These are phyloP conservation scores for western clawed frog (Xenopus tropicalis) DNA, from an alignment of 2,113 vertebrate species.

Conservation along the genomic window DNA sequence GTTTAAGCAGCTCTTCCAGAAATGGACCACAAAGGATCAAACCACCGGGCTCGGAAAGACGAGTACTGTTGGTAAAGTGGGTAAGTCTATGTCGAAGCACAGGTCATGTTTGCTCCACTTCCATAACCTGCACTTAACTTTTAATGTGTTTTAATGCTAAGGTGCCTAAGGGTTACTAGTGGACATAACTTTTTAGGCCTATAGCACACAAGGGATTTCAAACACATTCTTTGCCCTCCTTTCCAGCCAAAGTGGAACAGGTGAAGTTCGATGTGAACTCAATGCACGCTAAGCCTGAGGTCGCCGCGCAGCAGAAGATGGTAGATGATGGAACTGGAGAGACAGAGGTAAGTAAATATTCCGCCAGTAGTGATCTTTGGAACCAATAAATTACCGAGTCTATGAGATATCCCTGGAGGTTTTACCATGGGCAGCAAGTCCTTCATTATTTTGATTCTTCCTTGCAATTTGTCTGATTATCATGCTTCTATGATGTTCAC, in stretches of 20 bases:
- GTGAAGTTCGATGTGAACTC: conserved; percentile 77
- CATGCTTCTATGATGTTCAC: too few relatives aligned
- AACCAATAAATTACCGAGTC: too few relatives aligned
- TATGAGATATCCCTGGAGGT: too few relatives aligned
- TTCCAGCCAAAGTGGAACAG: conserved; percentile 80
- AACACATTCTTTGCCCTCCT: not conserved
- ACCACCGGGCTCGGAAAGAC: conserved; percentile 68
- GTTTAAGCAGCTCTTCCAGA: conserved; percentile 85
- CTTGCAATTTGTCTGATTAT: too few relatives aligned
- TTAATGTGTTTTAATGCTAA: too few relatives aligned
- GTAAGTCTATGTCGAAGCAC: conserved; percentile 54
- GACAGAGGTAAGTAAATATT: conserved; percentile 55
- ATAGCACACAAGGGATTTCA: too few relatives aligned
- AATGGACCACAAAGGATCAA: conserved; percentile 70
- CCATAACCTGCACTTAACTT: too few relatives aligned
- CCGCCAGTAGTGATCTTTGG: not conserved
- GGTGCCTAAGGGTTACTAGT: too few relatives aligned
- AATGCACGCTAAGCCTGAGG: conserved; percentile 70
- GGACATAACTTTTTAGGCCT: too few relatives aligned
- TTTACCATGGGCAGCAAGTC: too few relatives aligned
- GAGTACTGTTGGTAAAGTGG: conserved; percentile 67
- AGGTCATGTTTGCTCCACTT: too few relatives aligned
- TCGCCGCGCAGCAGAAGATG: conserved; percentile 82
- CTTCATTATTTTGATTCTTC: too few relatives aligned
- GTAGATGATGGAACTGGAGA: conserved; percentile 80